Base-by-base conservation (phyloP, 2,113 vertebrate species). In the Coreoperca whiteheadi region DNA sequence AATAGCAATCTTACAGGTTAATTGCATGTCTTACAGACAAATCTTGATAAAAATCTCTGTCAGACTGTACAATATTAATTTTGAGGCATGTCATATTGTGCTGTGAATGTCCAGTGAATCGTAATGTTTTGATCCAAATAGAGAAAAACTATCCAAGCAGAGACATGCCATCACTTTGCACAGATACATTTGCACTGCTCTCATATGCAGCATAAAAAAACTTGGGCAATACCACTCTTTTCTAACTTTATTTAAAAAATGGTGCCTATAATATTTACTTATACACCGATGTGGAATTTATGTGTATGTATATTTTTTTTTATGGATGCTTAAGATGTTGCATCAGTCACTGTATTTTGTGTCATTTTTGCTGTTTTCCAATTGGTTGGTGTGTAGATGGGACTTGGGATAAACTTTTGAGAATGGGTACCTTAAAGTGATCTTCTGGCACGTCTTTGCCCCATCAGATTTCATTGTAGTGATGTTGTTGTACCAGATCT, bases 231-330 rank as follows among this genome's bases (percentile, higher is more conserved):
- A 28, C 1, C n/a, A 28, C n/a, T 57, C 6, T 57, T 57, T 20
- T 41, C 39, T 41, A 25, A 56, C 53, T 56, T 54, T 12, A 54
- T 25, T 41, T 10, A 41, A 11, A 41, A 41, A 0, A 41, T 41
- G 41, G 41, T 41, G 41, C 11, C 41, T 41, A 3, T 41, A 12
- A 11, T 41, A 11, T 11, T 41, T 41, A 9, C 10, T 11, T 41
- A 41, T 3, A 41, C 41, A 41, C 10, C 10, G 11, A 41, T 25
- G 23, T n/a, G 51, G 23, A 54, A 56, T 56, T 25, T 56, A 11
- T 1, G 0, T 56, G n/a, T 56, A 14, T 25, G 1, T n/a, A n/a
- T 0, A n/a, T 25, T 23, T n/a, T n/a, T n/a, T n/a, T n/a, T n/a
- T 54, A 23, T 3, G 20, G 6, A 9, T 9, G 23, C 5, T 28